Evolutionary conservation across 2,113 vertebrate genomes (phyloP).

Genomic region (Oostethus manadensis): DNA sequence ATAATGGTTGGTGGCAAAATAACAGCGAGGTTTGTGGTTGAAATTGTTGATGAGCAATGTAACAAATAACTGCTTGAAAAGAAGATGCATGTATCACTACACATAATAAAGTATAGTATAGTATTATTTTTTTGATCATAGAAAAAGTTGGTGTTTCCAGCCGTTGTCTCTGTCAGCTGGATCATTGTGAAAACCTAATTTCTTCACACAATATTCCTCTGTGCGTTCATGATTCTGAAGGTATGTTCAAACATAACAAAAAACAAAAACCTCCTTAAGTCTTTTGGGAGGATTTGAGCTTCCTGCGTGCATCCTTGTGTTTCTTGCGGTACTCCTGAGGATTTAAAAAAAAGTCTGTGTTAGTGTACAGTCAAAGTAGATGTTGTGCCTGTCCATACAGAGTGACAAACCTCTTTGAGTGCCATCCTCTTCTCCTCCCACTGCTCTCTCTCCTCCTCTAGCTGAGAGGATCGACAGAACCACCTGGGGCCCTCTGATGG

Average conservation of each 20-base stretch:
- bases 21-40: no score
- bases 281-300: constrained; percentile 62
- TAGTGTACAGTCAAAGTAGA: no score
- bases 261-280: constrained; percentile 44
- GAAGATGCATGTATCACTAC: background rate
- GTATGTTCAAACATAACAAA: background rate
- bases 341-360: background rate
- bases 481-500: constrained; percentile 72
- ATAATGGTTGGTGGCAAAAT: background rate
- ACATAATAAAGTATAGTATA: no score
- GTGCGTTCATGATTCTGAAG: background rate
- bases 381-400: background rate
- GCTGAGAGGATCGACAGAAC: constrained; percentile 73
- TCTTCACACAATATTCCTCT: no score
- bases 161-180: background rate
- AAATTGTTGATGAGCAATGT: background rate
- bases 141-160: background rate
- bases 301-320: constrained; percentile 84
- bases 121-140: background rate
- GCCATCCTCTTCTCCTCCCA: constrained; percentile 77
- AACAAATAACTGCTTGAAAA: background rate
- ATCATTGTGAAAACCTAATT: no score
- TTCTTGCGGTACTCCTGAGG: constrained; percentile 85
- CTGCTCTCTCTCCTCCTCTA: constrained; percentile 69
- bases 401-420: constrained; percentile 54